Evolutionary conservation across 2,888 invertebrate genomes (phyloP).

Genomic region (Leucophenga montana): DNA sequence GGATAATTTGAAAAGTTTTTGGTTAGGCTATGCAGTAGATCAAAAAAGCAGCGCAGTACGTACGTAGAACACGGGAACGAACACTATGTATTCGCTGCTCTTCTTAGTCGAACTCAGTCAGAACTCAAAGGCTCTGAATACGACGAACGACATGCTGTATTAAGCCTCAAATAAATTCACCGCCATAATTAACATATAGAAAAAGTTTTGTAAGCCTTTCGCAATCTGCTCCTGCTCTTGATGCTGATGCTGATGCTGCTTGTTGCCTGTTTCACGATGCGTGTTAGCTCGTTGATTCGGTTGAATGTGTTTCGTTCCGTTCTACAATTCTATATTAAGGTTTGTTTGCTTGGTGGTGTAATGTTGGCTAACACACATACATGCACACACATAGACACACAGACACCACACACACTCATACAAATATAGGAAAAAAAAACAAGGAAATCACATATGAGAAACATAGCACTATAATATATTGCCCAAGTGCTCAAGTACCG

Average conservation of each 20-base stretch:
- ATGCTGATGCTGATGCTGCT: no score
- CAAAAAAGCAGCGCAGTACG: constrained; percentile 14
- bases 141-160: constrained; percentile 58
- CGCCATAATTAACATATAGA: constrained; percentile 68
- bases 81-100: constrained; percentile 28
- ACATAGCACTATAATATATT: no score
- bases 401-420: neutral
- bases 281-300: no score
- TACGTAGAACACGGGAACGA: constrained; percentile 23
- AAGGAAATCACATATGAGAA: no score
- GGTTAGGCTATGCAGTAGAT: constrained; percentile 52
- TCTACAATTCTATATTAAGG: neutral
- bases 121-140: constrained; percentile 25
- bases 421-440: no score
- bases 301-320: no score
- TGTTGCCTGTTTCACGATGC: no score
- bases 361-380: neutral
- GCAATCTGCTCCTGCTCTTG: neutral
- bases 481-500: no score
- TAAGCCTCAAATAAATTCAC: constrained; percentile 65
- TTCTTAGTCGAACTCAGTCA: neutral
- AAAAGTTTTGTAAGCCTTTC: constrained; percentile 52
- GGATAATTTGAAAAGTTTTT: constrained; percentile 66
- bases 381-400: neutral
- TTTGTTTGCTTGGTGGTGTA: constrained; percentile 5